These are phyloP conservation scores for Pitangus sulphuratus DNA, from an alignment of 2,797 vertebrate species.

Conservation along the genomic window DNA sequence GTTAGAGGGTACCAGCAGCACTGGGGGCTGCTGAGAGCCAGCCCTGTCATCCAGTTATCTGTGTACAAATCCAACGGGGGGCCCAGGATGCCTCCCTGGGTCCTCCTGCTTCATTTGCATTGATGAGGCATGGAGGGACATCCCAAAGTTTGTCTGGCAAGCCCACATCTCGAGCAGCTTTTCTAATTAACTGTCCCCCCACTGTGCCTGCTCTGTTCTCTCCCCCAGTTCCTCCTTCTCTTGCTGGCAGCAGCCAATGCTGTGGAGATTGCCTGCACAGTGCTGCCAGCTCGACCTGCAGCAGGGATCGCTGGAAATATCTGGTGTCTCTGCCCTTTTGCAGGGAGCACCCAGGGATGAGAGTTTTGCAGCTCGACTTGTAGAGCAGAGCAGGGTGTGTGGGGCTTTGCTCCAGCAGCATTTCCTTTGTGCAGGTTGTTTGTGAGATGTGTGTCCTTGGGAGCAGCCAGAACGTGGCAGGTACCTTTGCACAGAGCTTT, in stretches of 20 bases:
- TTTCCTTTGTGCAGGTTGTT: neutral
- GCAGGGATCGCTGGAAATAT: neutral
- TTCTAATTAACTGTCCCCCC: neutral
- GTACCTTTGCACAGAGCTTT: neutral
- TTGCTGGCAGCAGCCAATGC: constrained; percentile 23
- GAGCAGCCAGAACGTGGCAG: neutral
- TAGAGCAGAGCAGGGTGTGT: neutral
- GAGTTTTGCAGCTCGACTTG: neutral
- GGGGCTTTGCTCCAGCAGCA: neutral
- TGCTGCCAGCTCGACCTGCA: neutral
- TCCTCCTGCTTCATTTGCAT: neutral
- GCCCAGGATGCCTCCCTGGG: neutral
- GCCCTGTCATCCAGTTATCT: neutral
- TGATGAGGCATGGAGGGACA: neutral
- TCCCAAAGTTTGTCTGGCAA: neutral
- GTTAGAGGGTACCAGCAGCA: neutral
- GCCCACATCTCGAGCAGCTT: neutral
- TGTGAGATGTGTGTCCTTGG: neutral
- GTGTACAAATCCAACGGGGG: neutral
- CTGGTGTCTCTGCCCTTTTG: neutral
- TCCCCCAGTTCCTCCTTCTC: neutral
- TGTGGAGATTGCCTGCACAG: neutral
- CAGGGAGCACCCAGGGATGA: neutral
- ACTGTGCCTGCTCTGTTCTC: neutral
- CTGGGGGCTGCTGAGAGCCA: neutral